These are phyloP conservation scores for Lepidonotus clava DNA, from an alignment of 2,888 invertebrate species.

Conservation along the genomic window DNA sequence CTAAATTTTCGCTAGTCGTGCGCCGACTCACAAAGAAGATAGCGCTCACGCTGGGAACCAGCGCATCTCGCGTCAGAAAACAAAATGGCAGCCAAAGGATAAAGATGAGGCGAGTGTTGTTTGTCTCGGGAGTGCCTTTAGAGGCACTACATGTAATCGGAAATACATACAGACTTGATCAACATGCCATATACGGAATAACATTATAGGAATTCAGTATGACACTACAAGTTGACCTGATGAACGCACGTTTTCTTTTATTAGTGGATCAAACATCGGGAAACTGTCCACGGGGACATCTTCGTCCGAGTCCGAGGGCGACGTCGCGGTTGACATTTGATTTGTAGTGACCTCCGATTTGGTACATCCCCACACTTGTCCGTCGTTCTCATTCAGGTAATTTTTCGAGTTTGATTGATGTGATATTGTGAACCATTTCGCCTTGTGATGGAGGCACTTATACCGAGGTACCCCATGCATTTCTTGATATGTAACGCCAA, in stretches of 20 bases:
- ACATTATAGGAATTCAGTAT: neutral
- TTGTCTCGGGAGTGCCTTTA: neutral
- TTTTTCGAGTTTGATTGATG: neutral
- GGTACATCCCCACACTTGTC: neutral
- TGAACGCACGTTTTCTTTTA: neutral
- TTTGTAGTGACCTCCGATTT: neutral
- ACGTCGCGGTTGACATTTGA: constrained; percentile 1
- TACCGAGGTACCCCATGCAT: neutral
- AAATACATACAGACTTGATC: neutral
- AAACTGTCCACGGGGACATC: neutral
- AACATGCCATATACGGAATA: neutral
- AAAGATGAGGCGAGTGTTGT: neutral
- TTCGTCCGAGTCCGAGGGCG: neutral
- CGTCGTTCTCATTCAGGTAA: neutral
- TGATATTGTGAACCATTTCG: no score
- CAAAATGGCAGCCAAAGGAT: neutral
- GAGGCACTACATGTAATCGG: neutral
- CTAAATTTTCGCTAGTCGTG: neutral
- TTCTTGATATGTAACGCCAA: neutral
- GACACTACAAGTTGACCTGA: neutral
- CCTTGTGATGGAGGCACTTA: no score
- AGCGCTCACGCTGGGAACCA: neutral
- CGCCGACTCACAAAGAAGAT: neutral
- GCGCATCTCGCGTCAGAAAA: neutral
- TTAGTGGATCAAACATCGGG: neutral